phyloP scores from a whole-genome alignment of 2,797 vertebrate genomes.

The Coregonus ussuriensis region DNA sequence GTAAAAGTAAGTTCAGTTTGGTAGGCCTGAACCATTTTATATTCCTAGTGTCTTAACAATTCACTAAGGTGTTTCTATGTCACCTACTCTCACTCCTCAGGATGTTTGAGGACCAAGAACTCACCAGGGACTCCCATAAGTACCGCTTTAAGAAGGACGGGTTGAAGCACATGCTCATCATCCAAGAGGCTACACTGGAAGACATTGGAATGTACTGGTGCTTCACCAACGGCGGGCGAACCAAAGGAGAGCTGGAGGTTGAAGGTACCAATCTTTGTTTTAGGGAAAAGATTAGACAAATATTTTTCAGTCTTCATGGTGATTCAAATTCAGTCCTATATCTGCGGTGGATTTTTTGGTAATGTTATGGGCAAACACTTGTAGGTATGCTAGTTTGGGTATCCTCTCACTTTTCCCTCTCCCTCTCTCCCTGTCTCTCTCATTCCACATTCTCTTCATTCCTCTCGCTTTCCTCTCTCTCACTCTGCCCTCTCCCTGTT shows the following conservation, averaged over 20 bases:
- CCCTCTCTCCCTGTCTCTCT: neutral
- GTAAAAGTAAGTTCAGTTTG: neutral
- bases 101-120: slow-evolving; percentile 84
- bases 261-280: slow-evolving; percentile 76
- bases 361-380: too few species aligned
- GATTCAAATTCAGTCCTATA: too few species aligned
- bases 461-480: neutral
- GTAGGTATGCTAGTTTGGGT: neutral
- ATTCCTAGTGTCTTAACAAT: neutral
- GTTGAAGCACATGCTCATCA: slow-evolving; percentile 83
- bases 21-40: neutral
- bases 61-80: neutral
- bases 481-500: slow-evolving; percentile 7
- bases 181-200: slow-evolving; percentile 80
- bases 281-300: too few species aligned
- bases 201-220: slow-evolving; percentile 86
- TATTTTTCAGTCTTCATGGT: too few species aligned
- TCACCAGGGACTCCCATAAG: slow-evolving; percentile 80
- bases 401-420: neutral
- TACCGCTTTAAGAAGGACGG: slow-evolving; percentile 91
- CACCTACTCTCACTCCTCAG: slow-evolving; percentile 56
- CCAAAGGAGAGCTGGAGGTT: slow-evolving; percentile 89
- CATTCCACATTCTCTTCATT: neutral
- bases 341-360: too few species aligned
- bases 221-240: slow-evolving; percentile 88